Conservation (phyloP, 2,888 invertebrate species). For the Liopterus haemorrhoidalis region DNA sequence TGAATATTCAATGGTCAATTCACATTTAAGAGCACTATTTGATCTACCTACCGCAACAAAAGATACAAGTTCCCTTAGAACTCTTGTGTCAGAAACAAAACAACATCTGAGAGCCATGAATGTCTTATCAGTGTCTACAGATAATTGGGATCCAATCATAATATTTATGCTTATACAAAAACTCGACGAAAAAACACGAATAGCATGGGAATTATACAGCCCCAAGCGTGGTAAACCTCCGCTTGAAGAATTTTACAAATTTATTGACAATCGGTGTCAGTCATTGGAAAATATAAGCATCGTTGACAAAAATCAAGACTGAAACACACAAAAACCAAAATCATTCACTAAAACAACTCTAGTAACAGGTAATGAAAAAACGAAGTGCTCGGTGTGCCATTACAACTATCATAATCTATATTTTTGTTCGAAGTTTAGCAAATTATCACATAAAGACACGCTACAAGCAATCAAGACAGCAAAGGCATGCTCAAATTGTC, state of each 20-base stretch:
- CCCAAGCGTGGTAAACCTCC: not conserved
- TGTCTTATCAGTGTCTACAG: not conserved
- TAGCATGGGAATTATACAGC: slow-evolving; percentile 10
- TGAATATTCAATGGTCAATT: slow-evolving; percentile 6
- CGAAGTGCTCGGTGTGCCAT: not conserved
- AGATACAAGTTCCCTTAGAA: not conserved
- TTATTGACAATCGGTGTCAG: slow-evolving; percentile 13
- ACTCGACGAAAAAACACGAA: slow-evolving; percentile 10
- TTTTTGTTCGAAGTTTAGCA: not conserved
- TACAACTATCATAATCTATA: slow-evolving; percentile 7
- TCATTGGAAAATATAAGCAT: slow-evolving; percentile 6
- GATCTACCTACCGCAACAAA: not conserved
- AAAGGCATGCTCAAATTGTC: not conserved
- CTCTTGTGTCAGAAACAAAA: slow-evolving; percentile 8
- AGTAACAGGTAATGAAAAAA: not conserved
- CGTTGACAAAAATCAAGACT: not conserved
- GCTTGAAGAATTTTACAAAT: slow-evolving; percentile 7
- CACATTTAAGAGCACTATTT: slow-evolving; percentile 16
- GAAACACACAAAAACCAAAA: not conserved
- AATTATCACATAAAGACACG: not conserved
- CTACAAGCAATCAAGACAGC: not conserved
- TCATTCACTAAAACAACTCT: not conserved
- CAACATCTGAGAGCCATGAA: slow-evolving; percentile 15
- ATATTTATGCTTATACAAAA: slow-evolving; percentile 11
- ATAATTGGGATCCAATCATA: slow-evolving; percentile 12